phyloP scores from a whole-genome alignment of 2,113 vertebrate genomes.

The Podocnemis expansa region DNA sequence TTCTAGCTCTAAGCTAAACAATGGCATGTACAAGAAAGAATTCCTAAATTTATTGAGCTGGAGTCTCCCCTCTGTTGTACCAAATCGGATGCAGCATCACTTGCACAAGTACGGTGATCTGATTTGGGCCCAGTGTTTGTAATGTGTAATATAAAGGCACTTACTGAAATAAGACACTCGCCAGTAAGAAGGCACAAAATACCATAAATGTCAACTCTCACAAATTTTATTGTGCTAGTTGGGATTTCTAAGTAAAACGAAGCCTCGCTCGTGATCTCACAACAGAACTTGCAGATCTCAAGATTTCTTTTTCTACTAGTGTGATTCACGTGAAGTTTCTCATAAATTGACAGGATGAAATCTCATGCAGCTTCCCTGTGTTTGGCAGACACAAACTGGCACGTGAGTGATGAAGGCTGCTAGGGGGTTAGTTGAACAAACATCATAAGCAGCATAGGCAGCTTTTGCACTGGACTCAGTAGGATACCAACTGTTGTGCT shows the following conservation, averaged over 20 bases:
- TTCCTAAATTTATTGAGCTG: background rate
- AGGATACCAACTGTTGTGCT: background rate
- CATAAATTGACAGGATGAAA: too few species aligned
- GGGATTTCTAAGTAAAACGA: background rate
- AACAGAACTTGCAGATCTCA: background rate
- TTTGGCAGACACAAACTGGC: background rate
- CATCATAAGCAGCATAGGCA: background rate
- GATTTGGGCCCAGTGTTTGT: background rate
- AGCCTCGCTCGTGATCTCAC: background rate
- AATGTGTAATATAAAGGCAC: fast-evolving
- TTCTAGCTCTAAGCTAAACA: background rate
- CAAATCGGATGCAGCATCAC: fast-evolving
- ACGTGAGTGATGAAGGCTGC: background rate
- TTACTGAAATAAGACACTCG: background rate
- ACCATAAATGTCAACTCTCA: background rate
- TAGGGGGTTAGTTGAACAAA: background rate
- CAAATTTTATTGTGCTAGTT: background rate
- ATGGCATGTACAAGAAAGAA: background rate
- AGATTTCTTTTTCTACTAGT: too few species aligned
- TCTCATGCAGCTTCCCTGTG: background rate
- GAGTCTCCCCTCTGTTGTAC: fast-evolving
- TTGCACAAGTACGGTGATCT: fast-evolving
- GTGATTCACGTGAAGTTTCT: too few species aligned
- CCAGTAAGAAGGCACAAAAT: background rate
- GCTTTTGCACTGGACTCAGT: background rate